A percentile compares a stretch with the other conserved stretches of the same genome.
phyloP scores from a whole-genome alignment of 2,797 vertebrate species.

The Eutrigla gurnardus region DNA sequence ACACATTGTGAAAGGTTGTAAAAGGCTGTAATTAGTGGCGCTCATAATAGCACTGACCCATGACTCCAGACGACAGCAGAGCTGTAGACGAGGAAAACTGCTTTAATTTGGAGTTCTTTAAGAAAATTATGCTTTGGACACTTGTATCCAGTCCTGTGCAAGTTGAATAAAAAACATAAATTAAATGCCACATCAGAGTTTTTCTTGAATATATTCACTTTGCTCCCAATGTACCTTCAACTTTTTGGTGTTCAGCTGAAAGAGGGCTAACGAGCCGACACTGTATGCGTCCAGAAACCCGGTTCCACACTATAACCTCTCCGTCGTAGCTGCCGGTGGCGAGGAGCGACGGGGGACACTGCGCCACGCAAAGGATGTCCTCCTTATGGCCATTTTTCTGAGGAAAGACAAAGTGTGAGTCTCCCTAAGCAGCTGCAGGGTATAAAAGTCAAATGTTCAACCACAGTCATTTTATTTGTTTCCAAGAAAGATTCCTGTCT shows the following conservation, averaged over 20 bases:
- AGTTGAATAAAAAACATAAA: neutral
- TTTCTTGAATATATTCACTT: neutral
- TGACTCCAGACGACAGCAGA: conserved; percentile 77
- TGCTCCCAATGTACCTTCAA: conserved; percentile 59
- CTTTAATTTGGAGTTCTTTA: conserved; percentile 63
- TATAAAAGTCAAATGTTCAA: neutral
- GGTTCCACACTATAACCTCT: conserved; percentile 85
- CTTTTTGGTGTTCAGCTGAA: conserved; percentile 22
- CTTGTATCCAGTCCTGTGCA: conserved; percentile 71
- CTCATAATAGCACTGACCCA: conserved; percentile 68
- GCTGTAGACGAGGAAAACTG: conserved; percentile 62
- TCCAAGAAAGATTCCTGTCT: conserved; percentile 7
- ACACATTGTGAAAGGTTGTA: conserved; percentile 15
- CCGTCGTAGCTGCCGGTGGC: conserved; percentile 83
- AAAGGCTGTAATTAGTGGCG: conserved; percentile 25
- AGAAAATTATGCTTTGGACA: conserved; percentile 77
- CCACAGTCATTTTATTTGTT: neutral
- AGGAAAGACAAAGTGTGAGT: conserved; percentile 18
- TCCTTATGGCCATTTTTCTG: conserved; percentile 79
- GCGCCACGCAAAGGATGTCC: conserved; percentile 82
- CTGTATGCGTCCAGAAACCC: conserved; percentile 79
- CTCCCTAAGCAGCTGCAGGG: neutral
- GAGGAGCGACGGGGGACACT: conserved; percentile 82
- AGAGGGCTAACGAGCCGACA: conserved; percentile 70
- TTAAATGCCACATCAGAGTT: neutral